These are phyloP conservation scores for Antechinus stuartii DNA, from an alignment of 2,113 vertebrate species.

Conservation along the genomic window DNA sequence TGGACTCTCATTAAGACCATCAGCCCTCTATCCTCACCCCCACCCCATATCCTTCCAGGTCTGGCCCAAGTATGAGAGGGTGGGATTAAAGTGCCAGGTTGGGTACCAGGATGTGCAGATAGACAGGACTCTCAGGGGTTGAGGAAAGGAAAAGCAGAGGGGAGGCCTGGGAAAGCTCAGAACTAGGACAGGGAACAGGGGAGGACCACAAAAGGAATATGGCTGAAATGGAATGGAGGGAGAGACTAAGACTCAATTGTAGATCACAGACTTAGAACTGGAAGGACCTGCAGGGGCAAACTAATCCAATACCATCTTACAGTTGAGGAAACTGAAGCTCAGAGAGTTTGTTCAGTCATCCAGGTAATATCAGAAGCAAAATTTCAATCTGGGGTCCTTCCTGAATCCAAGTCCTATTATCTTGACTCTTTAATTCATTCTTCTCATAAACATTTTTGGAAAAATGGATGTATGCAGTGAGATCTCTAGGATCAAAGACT, in stretches of 20 bases:
- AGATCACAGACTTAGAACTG: neutral
- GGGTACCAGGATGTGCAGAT: neutral
- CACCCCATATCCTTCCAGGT: neutral
- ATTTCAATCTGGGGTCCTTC: neutral
- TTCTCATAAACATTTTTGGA: neutral
- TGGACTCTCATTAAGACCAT: neutral
- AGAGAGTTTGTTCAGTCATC: neutral
- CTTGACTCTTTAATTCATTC: neutral
- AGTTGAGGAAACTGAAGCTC: neutral
- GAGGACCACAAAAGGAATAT: neutral
- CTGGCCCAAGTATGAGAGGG: neutral
- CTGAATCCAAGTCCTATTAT: neutral
- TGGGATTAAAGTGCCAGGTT: conserved; percentile 47
- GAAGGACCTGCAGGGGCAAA: neutral
- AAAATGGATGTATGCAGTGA: neutral
- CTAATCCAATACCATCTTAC: neutral
- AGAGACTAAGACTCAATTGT: neutral
- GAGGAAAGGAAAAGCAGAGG: neutral
- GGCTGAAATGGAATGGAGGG: too few species aligned
- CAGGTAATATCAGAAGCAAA: neutral
- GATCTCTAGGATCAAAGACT: neutral
- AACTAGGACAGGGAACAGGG: neutral
- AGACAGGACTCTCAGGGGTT: neutral
- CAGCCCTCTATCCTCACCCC: neutral
- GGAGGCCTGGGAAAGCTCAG: conserved; percentile 37